Evolutionary conservation across 2,888 invertebrate species (phyloP), one percentile per base, ranked within the genome.

Genomic region (Hirtodrosophila confusa): DNA sequence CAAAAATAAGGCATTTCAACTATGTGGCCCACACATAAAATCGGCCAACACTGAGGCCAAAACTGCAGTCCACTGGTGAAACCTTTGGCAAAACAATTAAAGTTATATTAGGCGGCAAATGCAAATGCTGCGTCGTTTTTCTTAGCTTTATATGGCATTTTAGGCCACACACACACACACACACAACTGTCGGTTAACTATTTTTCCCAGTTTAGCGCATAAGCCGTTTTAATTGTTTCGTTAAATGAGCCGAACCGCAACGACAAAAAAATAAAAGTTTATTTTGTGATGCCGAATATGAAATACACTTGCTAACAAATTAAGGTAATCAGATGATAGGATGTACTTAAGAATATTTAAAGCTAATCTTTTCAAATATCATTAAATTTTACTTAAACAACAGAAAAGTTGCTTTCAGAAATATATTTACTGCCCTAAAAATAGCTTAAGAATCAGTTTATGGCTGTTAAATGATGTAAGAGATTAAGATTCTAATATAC

Each of bases 21-120:
- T 51, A 45, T 63, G 44, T 44, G 44, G 11, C 55, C 31, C 39
- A 43, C 36, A 64, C 23, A n/a, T 23, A 9, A 24, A 35, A 10
- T 36, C 35, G 37, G 31, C 12, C 23, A 31, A 17, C 39, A 45
- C 9, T 35, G 24, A 43, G 24, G 29, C 23, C 50, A 41, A 10
- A 35, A 60, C 9, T 56, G 49, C 44, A 70, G 35, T 37, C 33
- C 35, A 41, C 40, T 39, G 40, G 12, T 31, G 7, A 51, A 68
- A 37, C 35, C 44, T 55, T 50, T 61, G 49, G 44, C 45, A 61
- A 75, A 85, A 75, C 86, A 83, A 87, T 83, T 83, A 87, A 87
- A 87, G 78, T 83, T 87, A 63, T 82, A 87, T 82, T 87, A 80
- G 82, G 78, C 85, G 83, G 66, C 78, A 82, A 83, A 83, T 85